Conservation (phyloP, 1,140 invertebrate genomes). For the Vollenhovia emeryi region DNA sequence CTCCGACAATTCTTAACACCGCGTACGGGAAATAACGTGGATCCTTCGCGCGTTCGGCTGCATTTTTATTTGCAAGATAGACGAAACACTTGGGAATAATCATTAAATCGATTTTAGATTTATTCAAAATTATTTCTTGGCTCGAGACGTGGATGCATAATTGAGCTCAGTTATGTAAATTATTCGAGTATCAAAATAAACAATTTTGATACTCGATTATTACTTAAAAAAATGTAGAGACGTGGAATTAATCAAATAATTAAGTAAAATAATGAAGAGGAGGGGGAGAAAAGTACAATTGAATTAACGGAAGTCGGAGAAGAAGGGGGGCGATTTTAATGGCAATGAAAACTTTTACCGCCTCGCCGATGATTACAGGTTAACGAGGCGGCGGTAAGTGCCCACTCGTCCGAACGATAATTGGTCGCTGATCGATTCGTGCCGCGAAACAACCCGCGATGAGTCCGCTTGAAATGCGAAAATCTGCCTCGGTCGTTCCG, state of each 20-base stretch:
- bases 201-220: too few relatives aligned
- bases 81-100: background rate
- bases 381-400: conserved; percentile 67
- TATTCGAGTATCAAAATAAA: background rate
- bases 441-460: conserved; percentile 52
- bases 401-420: conserved; percentile 65
- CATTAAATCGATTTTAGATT: background rate
- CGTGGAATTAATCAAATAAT: background rate
- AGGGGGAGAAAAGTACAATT: background rate
- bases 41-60: background rate
- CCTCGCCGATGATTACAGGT: conserved; percentile 59
- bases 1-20: background rate
- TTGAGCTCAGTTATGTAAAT: background rate
- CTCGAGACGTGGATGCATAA: background rate
- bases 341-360: conserved; percentile 69
- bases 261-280: conserved; percentile 23
- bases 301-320: background rate
- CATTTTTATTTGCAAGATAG: background rate
- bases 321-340: conserved; percentile 56
- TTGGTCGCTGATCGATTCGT: conserved; percentile 68
- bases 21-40: background rate
- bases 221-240: background rate
- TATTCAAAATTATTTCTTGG: background rate
- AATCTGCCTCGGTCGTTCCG: conserved; percentile 57
- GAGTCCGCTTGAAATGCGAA: conserved; percentile 46